Evolutionary conservation across 2,888 invertebrate genomes (phyloP), one percentile per base, ranked within the genome.

Genomic region (Hermaeophaga mercurialis): DNA sequence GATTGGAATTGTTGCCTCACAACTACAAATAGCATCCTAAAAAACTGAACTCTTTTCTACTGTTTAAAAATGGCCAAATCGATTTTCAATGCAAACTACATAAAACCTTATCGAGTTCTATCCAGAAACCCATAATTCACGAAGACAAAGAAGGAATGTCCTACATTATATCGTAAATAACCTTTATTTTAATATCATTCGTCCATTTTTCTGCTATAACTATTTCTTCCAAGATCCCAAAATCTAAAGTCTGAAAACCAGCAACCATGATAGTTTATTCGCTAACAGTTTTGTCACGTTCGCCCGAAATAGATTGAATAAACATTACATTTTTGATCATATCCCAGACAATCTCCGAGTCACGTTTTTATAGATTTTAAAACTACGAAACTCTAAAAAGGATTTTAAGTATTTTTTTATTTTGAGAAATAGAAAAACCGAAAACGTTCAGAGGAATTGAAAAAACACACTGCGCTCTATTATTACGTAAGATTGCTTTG

Each of bases 171-270:
- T 17, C 43, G 33, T 52, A 52, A 52, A 52, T 43, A 52, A 43
- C 34, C 24, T 52, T 52, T 34, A 52, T 52, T 52, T 44, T 15
- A 52, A 52, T 52, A 52, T 52, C 19, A 33, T 52, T 52, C 24
- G 26, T n/a, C 47, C 36, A 26, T 17, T 24, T 17, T 38, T 48
- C 24, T 17, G 24, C 48, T 38, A 48, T 24, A 38, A 26, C 22
- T 34, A 47, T 33, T 47, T 31, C 34, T 34, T 33, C 22, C 7
- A 12, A 12, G 19, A 8, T 34, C 18, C 22, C 7, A 12, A 12
- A 12, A 8, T 33, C 12, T 18, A 9, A 46, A 26, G 18, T 44
- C 22, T 15, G 12, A 15, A 26, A 15, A 9, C 44, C 4, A 28
- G 15, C 14, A 28, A 28, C 24, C 14, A 15, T 15, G 26, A 44